phyloP scores from a whole-genome alignment of 2,888 invertebrate species.

The Drosophila longiperda region DNA sequence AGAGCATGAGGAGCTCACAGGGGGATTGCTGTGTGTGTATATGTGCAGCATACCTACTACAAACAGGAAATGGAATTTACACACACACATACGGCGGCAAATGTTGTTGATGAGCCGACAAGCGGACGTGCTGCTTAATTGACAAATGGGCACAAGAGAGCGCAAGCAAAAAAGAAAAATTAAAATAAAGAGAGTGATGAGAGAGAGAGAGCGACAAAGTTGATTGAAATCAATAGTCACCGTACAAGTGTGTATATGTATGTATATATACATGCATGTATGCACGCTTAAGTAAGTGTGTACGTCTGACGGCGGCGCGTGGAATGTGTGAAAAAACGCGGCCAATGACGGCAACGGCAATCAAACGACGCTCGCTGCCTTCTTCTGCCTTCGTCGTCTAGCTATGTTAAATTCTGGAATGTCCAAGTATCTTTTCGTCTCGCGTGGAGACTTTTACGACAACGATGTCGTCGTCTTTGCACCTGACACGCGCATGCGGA shows the following conservation, averaged over 20 bases:
- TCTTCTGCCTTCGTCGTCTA: slow-evolving; percentile 5
- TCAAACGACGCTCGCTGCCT: slow-evolving; percentile 52
- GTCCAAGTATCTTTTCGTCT: slow-evolving; percentile 59
- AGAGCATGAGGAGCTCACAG: slow-evolving; percentile 26
- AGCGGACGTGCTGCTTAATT: slow-evolving; percentile 76
- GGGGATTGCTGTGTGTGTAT: slow-evolving; percentile 18
- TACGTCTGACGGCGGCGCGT: slow-evolving; percentile 45
- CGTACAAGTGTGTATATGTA: slow-evolving; percentile 57
- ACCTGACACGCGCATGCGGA: slow-evolving; percentile 56
- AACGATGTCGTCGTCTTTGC: slow-evolving; percentile 37
- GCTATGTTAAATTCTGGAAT: slow-evolving; percentile 73
- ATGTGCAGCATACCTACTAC: slow-evolving; percentile 68
- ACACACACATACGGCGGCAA: slow-evolving; percentile 41
- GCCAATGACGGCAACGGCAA: slow-evolving; percentile 75
- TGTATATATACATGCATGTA: slow-evolving; percentile 24
- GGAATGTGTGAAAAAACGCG: slow-evolving; percentile 80
- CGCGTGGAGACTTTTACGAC: slow-evolving; percentile 58
- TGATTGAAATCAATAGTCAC: slow-evolving; percentile 77
- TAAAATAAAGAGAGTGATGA: slow-evolving; percentile 16
- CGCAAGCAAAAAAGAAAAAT: slow-evolving; percentile 31
- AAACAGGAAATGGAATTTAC: slow-evolving; percentile 81
- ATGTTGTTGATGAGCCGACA: slow-evolving; percentile 64
- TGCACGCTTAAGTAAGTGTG: background rate
- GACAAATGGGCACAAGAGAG: slow-evolving; percentile 68
- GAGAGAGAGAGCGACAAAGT: slow-evolving; percentile 50